These are phyloP conservation scores for Cyphomyrus discorhynchus DNA, from an alignment of 2,113 vertebrate genomes.

Conservation along the genomic window DNA sequence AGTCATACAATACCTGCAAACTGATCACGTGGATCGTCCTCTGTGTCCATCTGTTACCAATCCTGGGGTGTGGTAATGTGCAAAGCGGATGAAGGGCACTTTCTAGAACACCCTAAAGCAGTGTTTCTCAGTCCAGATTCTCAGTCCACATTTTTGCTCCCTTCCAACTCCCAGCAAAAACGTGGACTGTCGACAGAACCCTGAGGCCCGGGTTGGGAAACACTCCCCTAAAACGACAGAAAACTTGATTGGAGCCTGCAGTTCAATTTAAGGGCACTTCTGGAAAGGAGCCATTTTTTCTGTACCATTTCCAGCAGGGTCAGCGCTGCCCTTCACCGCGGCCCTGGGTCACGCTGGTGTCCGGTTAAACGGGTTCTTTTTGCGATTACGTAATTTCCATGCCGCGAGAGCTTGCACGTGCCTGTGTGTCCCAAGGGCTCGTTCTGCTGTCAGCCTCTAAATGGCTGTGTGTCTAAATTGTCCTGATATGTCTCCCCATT, in stretches of 20 bases:
- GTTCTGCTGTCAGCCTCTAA: conserved; percentile 13
- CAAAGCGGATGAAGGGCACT: conserved; percentile 36
- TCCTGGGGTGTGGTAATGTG: conserved; percentile 30
- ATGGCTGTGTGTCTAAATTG: conserved; percentile 29
- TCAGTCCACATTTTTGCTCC: background rate
- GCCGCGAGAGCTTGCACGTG: background rate
- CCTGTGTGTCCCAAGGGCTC: background rate
- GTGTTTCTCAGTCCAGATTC: background rate
- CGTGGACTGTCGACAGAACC: background rate
- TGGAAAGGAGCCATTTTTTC: background rate
- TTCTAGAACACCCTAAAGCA: conserved; percentile 41
- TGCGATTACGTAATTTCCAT: background rate
- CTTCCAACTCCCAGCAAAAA: background rate
- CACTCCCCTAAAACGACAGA: conserved; percentile 32
- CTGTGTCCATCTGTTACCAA: conserved; percentile 28
- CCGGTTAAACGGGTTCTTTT: background rate
- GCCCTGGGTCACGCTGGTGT: background rate
- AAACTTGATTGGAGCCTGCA: conserved; percentile 49
- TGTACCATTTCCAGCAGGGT: background rate
- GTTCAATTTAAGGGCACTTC: conserved; percentile 37
- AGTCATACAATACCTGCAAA: background rate
- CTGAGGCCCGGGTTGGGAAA: background rate
- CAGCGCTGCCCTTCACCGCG: background rate
- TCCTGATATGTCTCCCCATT: conserved; percentile 14
- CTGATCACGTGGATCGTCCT: conserved; percentile 40